phyloP scores from a whole-genome alignment of 2,797 vertebrate genomes.

The Sciurus carolinensis region DNA sequence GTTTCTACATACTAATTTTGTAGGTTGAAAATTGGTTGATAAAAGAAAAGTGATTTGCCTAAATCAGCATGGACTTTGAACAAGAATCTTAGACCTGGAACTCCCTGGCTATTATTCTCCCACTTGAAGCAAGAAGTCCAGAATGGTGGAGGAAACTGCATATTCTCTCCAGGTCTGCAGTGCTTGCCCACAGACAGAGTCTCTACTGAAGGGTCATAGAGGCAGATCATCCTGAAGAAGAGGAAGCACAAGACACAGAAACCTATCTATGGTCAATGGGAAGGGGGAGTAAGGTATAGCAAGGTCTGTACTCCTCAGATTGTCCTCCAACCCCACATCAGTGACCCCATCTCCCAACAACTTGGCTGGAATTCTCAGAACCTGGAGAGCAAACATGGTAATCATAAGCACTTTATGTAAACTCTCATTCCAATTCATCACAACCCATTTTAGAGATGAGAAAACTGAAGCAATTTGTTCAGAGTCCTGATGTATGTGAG shows the following conservation, averaged over 20 bases:
- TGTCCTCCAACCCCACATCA: not conserved
- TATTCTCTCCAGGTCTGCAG: not conserved
- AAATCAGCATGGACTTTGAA: not conserved
- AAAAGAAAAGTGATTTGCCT: not conserved
- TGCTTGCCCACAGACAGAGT: fast-evolving
- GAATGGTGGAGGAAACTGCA: not conserved
- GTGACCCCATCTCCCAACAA: not conserved
- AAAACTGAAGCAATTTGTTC: not conserved
- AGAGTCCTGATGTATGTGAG: not conserved
- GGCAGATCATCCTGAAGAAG: not conserved
- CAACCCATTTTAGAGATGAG: conserved; percentile 39
- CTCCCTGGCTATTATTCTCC: not conserved
- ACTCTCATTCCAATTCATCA: not conserved
- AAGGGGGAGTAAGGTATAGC: not conserved
- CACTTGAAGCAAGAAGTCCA: not conserved
- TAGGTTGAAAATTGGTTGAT: not conserved
- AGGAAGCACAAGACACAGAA: not conserved
- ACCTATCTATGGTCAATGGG: not conserved
- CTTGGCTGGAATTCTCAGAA: not conserved
- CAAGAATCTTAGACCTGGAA: not conserved
- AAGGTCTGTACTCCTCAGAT: not conserved
- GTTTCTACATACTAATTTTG: not conserved
- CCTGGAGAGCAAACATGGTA: not conserved
- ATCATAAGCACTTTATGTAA: not conserved
- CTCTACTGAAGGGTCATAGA: not conserved